A percentile compares a stretch with the other conserved stretches of the same genome.
Conservation (phyloP, 2,888 invertebrate species). For the Parnassius smintheus region DNA sequence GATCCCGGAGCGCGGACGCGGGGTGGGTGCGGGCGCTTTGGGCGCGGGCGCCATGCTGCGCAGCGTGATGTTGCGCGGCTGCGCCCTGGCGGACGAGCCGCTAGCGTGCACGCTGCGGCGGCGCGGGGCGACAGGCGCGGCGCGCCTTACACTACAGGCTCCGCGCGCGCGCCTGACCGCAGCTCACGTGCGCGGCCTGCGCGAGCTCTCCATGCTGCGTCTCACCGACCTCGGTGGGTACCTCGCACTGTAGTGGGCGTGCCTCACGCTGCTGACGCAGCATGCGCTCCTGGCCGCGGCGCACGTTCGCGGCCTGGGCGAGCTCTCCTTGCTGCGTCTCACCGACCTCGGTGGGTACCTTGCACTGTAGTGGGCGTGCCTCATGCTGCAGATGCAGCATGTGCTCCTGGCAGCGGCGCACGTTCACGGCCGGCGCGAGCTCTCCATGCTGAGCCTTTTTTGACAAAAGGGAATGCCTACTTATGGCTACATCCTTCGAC, state of each 20-base stretch:
- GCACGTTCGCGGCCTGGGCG: conserved; percentile 15
- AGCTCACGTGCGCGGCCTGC: conserved; percentile 16
- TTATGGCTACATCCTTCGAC: too few species aligned
- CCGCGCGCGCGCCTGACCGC: conserved; percentile 14
- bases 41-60: neutral
- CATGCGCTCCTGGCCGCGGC: conserved; percentile 6
- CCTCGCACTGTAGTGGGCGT: too few species aligned
- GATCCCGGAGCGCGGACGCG: conserved; percentile 2
- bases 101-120: conserved; percentile 15
- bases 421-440: conserved; percentile 7
- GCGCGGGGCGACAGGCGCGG: conserved; percentile 9
- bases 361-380: neutral
- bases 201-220: conserved; percentile 8
- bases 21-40: neutral
- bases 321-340: conserved; percentile 13
- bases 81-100: conserved; percentile 11
- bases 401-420: conserved; percentile 9
- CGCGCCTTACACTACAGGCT: conserved; percentile 7
- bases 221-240: conserved; percentile 17
- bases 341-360: conserved; percentile 12
- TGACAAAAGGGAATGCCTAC: too few species aligned
- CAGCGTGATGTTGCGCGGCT: conserved; percentile 14
- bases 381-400: conserved; percentile 13
- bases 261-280: conserved; percentile 12
- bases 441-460: neutral